A percentile compares a stretch with the other conserved stretches of the same genome.
These are phyloP conservation scores for Alethe castanea DNA, from an alignment of 2,113 vertebrate genomes.

Conservation along the genomic window DNA sequence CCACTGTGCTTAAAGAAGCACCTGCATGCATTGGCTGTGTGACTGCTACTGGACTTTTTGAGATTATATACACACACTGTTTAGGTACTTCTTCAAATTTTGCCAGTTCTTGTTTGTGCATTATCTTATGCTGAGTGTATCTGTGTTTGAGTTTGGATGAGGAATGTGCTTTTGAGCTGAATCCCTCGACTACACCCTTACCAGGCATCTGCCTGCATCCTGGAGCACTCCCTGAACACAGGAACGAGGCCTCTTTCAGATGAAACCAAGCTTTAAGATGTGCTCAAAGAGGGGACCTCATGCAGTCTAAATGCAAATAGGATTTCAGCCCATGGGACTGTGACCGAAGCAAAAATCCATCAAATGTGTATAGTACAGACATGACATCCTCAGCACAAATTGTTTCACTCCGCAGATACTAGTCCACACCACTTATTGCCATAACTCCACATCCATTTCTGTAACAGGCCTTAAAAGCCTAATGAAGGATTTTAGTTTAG, in stretches of 20 bases:
- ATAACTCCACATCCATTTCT: neutral
- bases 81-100: neutral
- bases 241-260: neutral
- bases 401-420: neutral
- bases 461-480: neutral
- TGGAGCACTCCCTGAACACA: neutral
- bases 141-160: neutral
- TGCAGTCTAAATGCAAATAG: conserved; percentile 7
- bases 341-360: neutral
- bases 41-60: neutral
- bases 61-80: neutral
- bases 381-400: neutral
- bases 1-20: neutral
- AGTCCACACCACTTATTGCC: neutral
- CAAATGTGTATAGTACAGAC: neutral
- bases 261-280: neutral
- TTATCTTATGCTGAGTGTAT: neutral
- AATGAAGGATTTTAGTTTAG: neutral
- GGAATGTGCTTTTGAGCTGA: neutral
- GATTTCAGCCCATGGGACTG: neutral
- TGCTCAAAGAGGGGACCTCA: neutral
- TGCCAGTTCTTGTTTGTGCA: neutral
- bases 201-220: neutral
- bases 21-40: neutral
- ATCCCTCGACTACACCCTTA: neutral